Base-by-base conservation (phyloP, 2,797 vertebrate genomes). In the Serranus cabrilla region DNA sequence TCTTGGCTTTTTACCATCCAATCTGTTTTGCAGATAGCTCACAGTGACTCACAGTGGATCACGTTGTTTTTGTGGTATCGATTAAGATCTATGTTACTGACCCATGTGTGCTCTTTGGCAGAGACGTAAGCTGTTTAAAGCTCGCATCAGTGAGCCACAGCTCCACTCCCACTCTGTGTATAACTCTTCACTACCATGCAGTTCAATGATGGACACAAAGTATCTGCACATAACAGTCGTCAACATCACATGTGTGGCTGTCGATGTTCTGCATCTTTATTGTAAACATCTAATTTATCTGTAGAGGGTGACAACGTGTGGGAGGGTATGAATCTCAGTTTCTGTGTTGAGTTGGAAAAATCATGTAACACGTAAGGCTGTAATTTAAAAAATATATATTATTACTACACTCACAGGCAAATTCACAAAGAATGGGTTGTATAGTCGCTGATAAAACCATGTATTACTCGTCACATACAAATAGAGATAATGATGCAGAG, bases 81-180 rank as follows among this genome's bases (percentile, higher is more conserved):
- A 74, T 82, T 69, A 80, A 70, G 62, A 66, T 51, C 23, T 67
- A 63, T 50, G 34, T 68, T 73, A 79, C 79, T 77, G 45, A 63
- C 20, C 47, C 11, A 16, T 69, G 63, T 57, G 60, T 74, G 49
- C 66, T 61, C 59, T 58, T n/a, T 45, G 43, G 40, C 23, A 57
- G 40, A 69, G 46, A 68, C 46, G 66, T 12, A 7, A 49, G 43
- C 50, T 71, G 67, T 73, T 81, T 55, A 80, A 73, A 66, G 14
- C 49, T 64, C 54, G 23, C 27, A 27, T 27, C 27, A 27, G 27
- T 27, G 27, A 27, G 27, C 27, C 27, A 27, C 27, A 27, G 27
- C 71, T 80, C 49, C 55, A 20, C 55, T 69, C n/a, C n/a, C 5
- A 56, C 34, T 70, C 52, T 66, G 13, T 49, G 21, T 77, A 55